A percentile compares a stretch with the other conserved stretches of the same genome.
These are phyloP conservation scores for Lycaena phlaeas DNA, from an alignment of 2,888 invertebrate species.

Conservation along the genomic window DNA sequence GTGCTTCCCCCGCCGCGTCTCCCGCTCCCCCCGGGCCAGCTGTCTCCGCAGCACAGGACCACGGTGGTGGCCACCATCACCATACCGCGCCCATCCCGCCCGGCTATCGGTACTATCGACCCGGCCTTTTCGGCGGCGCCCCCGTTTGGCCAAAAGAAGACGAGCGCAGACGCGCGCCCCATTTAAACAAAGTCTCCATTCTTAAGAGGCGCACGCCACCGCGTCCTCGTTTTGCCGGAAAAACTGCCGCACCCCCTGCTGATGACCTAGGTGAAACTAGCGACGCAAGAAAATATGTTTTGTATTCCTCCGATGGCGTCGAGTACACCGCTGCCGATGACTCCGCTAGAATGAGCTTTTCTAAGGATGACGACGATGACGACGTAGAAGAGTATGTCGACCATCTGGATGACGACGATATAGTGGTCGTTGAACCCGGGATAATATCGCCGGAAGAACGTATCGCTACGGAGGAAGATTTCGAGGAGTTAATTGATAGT, in stretches of 20 bases:
- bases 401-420: slow-evolving; percentile 72
- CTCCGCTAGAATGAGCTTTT: slow-evolving; percentile 46
- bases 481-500: slow-evolving; percentile 77
- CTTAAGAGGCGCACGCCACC: slow-evolving; percentile 75
- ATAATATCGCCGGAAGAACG: slow-evolving; percentile 76
- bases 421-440: slow-evolving; percentile 75
- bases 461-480: slow-evolving; percentile 77
- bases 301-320: slow-evolving; percentile 76
- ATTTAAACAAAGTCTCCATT: slow-evolving; percentile 72
- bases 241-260: slow-evolving; percentile 31
- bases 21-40: slow-evolving; percentile 49
- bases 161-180: slow-evolving; percentile 42
- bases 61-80: slow-evolving; percentile 55
- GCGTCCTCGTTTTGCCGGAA: slow-evolving; percentile 51
- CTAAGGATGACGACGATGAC: slow-evolving; percentile 46
- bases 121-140: slow-evolving; percentile 77
- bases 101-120: slow-evolving; percentile 73
- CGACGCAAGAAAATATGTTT: slow-evolving; percentile 75
- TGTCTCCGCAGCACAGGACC: slow-evolving; percentile 48
- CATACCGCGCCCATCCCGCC: slow-evolving; percentile 71
- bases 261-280: slow-evolving; percentile 42
- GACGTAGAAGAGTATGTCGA: slow-evolving; percentile 47
- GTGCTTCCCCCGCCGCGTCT: slow-evolving; percentile 54
- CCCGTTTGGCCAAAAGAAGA: slow-evolving; percentile 75
- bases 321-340: slow-evolving; percentile 74